Evolutionary conservation across 2,797 vertebrate species (phyloP).

Genomic region (Pangasius macronema): DNA sequence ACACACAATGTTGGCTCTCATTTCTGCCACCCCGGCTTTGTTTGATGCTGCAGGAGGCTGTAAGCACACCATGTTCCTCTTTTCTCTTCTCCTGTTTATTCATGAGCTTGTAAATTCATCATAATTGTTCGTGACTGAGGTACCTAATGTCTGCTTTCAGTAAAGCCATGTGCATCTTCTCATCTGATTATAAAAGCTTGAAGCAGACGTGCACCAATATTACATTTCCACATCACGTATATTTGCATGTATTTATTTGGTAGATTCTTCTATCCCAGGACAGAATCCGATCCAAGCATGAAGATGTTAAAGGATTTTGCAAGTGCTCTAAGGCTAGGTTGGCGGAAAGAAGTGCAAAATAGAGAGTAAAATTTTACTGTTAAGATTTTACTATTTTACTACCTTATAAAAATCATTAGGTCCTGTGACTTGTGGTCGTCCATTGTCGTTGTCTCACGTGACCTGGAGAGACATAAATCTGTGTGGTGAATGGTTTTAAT

Average conservation of each 20-base stretch:
- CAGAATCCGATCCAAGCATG: neutral
- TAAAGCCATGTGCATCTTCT: constrained; percentile 12
- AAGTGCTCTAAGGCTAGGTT: neutral
- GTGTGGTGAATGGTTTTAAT: neutral
- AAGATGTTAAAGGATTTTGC: neutral
- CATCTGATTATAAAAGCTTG: constrained; percentile 9
- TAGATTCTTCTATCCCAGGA: neutral
- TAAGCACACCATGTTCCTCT: constrained; percentile 30
- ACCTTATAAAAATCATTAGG: too few species aligned
- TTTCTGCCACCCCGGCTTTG: neutral
- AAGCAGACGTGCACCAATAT: neutral
- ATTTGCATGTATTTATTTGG: neutral
- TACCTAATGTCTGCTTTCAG: constrained; percentile 22
- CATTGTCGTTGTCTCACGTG: too few species aligned
- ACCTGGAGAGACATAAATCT: neutral
- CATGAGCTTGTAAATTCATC: constrained; percentile 31
- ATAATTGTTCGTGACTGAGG: constrained; percentile 28
- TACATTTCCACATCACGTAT: constrained; percentile 6
- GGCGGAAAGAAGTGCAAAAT: neutral
- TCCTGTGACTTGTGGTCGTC: too few species aligned
- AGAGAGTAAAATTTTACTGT: too few species aligned
- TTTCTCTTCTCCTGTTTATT: constrained; percentile 44
- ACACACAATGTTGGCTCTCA: neutral
- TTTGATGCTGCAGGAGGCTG: constrained; percentile 32
- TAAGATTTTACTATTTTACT: too few species aligned